Conservation (phyloP, 2,888 invertebrate genomes). For the Tinea pellionella region DNA sequence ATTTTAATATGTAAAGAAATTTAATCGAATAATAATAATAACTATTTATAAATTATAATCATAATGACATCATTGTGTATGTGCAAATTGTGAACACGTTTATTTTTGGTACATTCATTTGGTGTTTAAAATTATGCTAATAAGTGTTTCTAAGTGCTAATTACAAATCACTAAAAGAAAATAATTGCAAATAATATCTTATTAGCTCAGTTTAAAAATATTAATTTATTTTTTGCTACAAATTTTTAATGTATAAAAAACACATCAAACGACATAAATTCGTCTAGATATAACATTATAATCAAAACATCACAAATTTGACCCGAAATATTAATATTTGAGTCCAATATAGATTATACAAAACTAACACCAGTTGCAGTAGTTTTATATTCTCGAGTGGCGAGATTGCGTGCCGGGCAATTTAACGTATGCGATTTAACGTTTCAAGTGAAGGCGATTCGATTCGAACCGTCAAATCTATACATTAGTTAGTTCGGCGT, state of each 20-base stretch:
- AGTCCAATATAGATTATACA: neutral
- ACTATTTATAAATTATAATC: too few relatives aligned
- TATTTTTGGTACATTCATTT: slow-evolving; percentile 15
- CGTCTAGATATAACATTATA: neutral
- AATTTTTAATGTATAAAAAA: too few relatives aligned
- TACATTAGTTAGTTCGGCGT: too few relatives aligned
- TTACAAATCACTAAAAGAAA: neutral
- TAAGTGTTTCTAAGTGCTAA: neutral
- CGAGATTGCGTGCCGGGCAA: too few relatives aligned
- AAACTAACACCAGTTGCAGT: too few relatives aligned
- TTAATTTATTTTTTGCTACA: too few relatives aligned
- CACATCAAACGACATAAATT: slow-evolving; percentile 9
- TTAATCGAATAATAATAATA: slow-evolving; percentile 6
- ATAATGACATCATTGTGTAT: neutral
- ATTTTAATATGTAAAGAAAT: neutral
- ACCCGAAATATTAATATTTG: neutral
- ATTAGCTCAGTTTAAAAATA: too few relatives aligned
- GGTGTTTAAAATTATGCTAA: neutral
- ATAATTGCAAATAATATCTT: neutral
- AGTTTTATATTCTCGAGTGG: too few relatives aligned
- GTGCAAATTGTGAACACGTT: slow-evolving; percentile 26
- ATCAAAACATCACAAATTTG: neutral
- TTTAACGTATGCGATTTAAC: too few relatives aligned
- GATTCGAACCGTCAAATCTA: too few relatives aligned
- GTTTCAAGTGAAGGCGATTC: too few relatives aligned